Evolutionary conservation across 2,888 invertebrate species (phyloP), one percentile per base, ranked within the genome.

Genomic region (Trichogramma evanescens): DNA sequence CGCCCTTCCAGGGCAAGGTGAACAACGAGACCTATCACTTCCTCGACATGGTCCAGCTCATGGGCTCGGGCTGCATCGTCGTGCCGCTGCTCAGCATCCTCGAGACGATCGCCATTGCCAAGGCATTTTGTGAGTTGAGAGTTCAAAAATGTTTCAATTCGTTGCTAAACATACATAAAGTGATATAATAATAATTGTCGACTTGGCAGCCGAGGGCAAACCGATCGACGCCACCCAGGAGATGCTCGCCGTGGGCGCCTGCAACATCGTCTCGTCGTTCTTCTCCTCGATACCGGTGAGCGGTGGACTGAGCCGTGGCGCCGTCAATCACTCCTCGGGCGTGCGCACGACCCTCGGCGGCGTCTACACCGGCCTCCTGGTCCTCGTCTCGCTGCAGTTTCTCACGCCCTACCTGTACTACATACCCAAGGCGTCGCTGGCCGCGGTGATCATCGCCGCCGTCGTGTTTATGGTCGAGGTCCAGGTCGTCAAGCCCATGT

Each of bases 81-180:
- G 82, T 89, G 26, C 87, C 89, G 4, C 72, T 89, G 42, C 75
- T 89, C 58, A 84, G 86, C 6, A 81, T 89, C 51, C 78, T 89
- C 66, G 89, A 89, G 72, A 85, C 86, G 66, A 85, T 89, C 63
- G 87, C 89, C 4, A 82, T 89, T 52, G 88, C 87, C 46, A 88
- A 88, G 81, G 86, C 86, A 13, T 88, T 88, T 74, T 58, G 63
- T 65, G 44, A 65, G 59, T 56, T n/a, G n/a, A n/a, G n/a, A n/a
- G n/a, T n/a, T n/a, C n/a, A n/a, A n/a, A n/a, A n/a, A n/a, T n/a
- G n/a, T n/a, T n/a, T n/a, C n/a, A n/a, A n/a, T n/a, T n/a, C n/a
- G n/a, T n/a, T n/a, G n/a, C n/a, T n/a, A n/a, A n/a, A n/a, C n/a
- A n/a, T n/a, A n/a, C n/a, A n/a, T n/a, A n/a, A n/a, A n/a, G n/a